Evolutionary conservation across 2,797 vertebrate genomes (phyloP), one percentile per base, ranked within the genome.

Genomic region (Lagodon rhomboides): DNA sequence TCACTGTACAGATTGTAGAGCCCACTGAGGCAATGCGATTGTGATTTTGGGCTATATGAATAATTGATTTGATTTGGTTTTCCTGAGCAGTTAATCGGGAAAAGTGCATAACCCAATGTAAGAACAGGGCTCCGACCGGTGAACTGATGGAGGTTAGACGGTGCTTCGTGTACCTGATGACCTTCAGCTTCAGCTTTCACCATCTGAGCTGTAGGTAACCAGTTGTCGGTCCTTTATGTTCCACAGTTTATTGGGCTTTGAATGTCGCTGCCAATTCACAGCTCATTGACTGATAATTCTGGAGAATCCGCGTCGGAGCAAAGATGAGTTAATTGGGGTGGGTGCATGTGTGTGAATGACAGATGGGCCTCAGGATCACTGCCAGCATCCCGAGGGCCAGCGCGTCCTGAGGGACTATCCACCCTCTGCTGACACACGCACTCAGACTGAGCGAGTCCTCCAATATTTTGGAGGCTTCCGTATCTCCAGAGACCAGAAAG

Each of bases 401-500:
- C n/a, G 13, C 41, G 47, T 25, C 79, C 68, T 55, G 1, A 61
- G 64, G 78, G 84, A 59, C 55, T 22, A 46, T 49, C 67, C 62
- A 70, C 73, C 63, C 63, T 49, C n/a, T 12, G 44, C 10, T 34
- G 15, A 73, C 9, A 63, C 22, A 58, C 63, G 25, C 44, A 59
- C 16, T 60, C 44, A 68, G 16, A 60, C 58, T 2, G 22, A 15
- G 34, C 55, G 53, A 63, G 43, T 51, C n/a, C 34, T 66, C 58
- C 49, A 65, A 15, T 71, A 53, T 77, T 73, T 82, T 20, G 34
- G 68, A 70, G 68, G 34, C 44, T 49, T 83, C 56, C 18, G 17
- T 30, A 51, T 88, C 87, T 79, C 75, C 27, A 20, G 80, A 82
- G 77, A 82, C 20, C 77, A 83, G 62, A 73, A 80, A 75, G 68